Evolutionary conservation across 2,797 vertebrate species (phyloP), one percentile per base, ranked within the genome.

Genomic region (Nasua narica): DNA sequence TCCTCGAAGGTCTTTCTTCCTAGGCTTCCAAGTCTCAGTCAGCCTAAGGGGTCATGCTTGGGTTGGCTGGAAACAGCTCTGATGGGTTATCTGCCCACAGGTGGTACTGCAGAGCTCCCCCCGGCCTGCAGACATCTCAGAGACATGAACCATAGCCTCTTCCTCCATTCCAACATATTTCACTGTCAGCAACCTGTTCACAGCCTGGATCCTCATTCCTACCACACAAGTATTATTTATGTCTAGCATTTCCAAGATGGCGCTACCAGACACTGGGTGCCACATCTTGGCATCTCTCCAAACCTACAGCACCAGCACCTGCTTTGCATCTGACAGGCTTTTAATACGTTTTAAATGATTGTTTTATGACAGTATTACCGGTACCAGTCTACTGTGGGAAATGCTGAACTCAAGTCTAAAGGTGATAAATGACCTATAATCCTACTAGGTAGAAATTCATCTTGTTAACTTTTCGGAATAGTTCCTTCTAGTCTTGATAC

Each of bases 401-500:
- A 84, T n/a, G 21, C 2, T 50, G 50, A 95, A 60, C n/a, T 87
- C 35, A 62, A 32, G 16, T 67, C 62, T 86, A 90, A 78, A 94
- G 25, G 87, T 78, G 46, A 67, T 85, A 89, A 91, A 14, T 72
- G 69, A 78, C 32, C 67, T 21, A 74, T 67, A 60, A 72, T 67
- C 40, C 6, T 58, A 50, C n/a, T 70, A 18, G 18, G n/a, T 70
- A 87, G 52, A 95, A 87, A 76, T 77, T 82, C 0, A 83, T 23
- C 32, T 18, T 77, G 62, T 37, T 70, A 67, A 82, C 32, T 85
- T 52, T 92, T 87, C 4, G 23, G 23, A 90, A 29, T 72, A 76
- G 84, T 93, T 95, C 52, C 60, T 85, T 95, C 62, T 67, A 87
- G 79, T 62, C 48, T 60, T 79, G 8, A 70, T 69, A 65, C 54